phyloP scores from a whole-genome alignment of 2,888 invertebrate species.

The Psylliodes chrysocephalus region DNA sequence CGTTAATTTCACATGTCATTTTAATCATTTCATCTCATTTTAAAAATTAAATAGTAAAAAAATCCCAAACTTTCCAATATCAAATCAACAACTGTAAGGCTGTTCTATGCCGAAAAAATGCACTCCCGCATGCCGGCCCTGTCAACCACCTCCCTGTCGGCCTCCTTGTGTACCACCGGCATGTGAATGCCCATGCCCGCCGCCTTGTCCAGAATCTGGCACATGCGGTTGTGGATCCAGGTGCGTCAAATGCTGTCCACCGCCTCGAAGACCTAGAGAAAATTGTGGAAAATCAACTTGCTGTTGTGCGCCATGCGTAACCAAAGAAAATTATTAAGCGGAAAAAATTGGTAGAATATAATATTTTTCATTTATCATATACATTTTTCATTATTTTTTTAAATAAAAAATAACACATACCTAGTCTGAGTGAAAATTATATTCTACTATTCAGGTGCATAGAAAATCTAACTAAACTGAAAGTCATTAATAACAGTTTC shows the following conservation, averaged over 20 bases:
- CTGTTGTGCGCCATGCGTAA: background rate
- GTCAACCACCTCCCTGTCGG: background rate
- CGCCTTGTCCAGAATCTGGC: constrained; percentile 4
- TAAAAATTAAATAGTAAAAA: background rate
- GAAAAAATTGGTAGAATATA: background rate
- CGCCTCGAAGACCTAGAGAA: background rate
- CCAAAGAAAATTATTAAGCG: background rate
- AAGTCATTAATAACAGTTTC: no score
- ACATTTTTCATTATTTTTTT: no score
- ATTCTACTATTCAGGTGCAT: no score
- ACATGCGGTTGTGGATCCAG: background rate
- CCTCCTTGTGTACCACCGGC: background rate
- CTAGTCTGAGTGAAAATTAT: background rate
- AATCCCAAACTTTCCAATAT: background rate
- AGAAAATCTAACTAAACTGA: no score
- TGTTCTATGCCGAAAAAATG: background rate
- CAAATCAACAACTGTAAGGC: background rate
- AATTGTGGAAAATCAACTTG: background rate
- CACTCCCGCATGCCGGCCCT: background rate
- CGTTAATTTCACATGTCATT: background rate
- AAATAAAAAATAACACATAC: no score
- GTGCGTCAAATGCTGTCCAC: background rate
- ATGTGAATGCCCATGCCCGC: constrained; percentile 2
- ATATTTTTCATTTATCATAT: background rate
- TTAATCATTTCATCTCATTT: background rate